Evolutionary conservation across 2,797 vertebrate species (phyloP).

Genomic region (Anabas testudineus): DNA sequence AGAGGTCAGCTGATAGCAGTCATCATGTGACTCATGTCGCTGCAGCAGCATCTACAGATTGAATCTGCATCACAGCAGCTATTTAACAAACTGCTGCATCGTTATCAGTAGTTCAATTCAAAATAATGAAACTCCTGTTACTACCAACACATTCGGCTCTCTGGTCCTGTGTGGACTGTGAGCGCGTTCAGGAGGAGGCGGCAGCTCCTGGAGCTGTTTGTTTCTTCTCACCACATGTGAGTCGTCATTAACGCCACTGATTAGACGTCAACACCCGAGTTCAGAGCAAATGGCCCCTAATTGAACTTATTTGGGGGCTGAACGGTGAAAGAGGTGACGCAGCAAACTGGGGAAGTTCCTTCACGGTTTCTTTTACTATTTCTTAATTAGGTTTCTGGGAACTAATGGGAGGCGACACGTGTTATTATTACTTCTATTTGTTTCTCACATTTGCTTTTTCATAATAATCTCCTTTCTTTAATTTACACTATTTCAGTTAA

Average conservation of each 20-base stretch:
- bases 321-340: not conserved
- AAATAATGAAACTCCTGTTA: too few relatives aligned
- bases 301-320: conserved; percentile 45
- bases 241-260: conserved; percentile 77
- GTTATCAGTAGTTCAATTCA: too few relatives aligned
- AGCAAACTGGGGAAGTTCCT: too few relatives aligned
- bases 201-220: conserved; percentile 56
- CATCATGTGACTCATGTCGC: too few relatives aligned
- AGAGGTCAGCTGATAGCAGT: too few relatives aligned
- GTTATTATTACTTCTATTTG: conserved; percentile 5
- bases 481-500: not conserved
- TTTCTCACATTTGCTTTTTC: not conserved
- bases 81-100: too few relatives aligned
- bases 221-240: conserved; percentile 78
- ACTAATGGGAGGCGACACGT: too few relatives aligned
- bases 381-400: not conserved
- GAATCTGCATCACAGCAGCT: too few relatives aligned
- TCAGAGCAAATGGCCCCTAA: conserved; percentile 82
- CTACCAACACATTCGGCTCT: too few relatives aligned
- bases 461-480: not conserved
- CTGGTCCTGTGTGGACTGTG: too few relatives aligned
- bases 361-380: too few relatives aligned
- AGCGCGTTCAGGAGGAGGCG: conserved; percentile 8
- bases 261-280: conserved; percentile 63
- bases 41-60: not conserved